These are phyloP conservation scores for Porites australiensis DNA, from an alignment of 64 coral and sea anemone genomes.

Conservation along the genomic window DNA sequence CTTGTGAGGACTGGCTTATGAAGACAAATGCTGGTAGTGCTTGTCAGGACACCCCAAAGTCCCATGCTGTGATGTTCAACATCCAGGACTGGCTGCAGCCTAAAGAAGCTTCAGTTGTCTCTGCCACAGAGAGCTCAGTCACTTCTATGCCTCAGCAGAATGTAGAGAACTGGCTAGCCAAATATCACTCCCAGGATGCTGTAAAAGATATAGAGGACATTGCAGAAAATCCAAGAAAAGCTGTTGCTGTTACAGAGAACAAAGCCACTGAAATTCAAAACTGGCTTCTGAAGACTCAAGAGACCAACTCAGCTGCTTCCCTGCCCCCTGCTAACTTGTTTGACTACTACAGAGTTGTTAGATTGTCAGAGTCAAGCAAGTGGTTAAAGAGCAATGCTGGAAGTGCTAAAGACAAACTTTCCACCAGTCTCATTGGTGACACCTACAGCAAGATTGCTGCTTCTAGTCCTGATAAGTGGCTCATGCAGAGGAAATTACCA, in stretches of 20 bases:
- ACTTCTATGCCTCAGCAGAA: slow-evolving; percentile 21
- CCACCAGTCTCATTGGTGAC: slow-evolving; percentile 49
- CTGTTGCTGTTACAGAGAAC: neutral
- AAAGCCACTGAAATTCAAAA: neutral
- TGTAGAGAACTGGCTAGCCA: slow-evolving; percentile 62
- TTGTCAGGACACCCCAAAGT: neutral
- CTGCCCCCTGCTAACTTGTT: neutral
- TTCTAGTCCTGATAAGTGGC: slow-evolving; percentile 72
- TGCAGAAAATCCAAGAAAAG: neutral
- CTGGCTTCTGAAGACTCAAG: neutral
- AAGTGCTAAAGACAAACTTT: slow-evolving; percentile 13
- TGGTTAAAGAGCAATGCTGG: slow-evolving; percentile 60
- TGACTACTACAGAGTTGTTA: slow-evolving; percentile 64
- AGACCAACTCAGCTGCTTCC: no score
- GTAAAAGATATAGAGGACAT: neutral
- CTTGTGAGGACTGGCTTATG: slow-evolving; percentile 54
- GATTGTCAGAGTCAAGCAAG: slow-evolving; percentile 43
- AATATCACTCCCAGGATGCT: slow-evolving; percentile 9
- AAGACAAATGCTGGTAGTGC: neutral
- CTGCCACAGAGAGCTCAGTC: neutral
- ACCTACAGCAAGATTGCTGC: slow-evolving; percentile 71
- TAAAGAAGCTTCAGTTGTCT: neutral
- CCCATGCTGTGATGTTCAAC: neutral
- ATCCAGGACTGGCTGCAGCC: slow-evolving; percentile 66
- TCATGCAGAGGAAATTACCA: slow-evolving; percentile 4